Evolutionary conservation across 2,888 invertebrate genomes (phyloP), one percentile per base, ranked within the genome.

Genomic region (Arenicola marina): DNA sequence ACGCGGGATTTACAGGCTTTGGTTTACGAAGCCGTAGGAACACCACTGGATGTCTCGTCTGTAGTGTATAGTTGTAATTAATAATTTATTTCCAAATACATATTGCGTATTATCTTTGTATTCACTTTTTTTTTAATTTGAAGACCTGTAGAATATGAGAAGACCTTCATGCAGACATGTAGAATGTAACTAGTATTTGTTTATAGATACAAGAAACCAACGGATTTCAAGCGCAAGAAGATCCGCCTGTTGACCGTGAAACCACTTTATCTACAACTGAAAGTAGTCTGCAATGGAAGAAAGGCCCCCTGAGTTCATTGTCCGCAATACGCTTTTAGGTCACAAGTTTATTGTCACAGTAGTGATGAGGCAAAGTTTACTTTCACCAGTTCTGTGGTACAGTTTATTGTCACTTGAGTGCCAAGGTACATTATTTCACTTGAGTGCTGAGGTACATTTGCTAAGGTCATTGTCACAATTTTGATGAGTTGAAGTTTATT

Each of bases 161-260:
- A 21, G 26, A 24, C 7, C 28, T 4, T 31, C 4, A 3, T 59
- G 26, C 33, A 11, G 31, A 34, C 18, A 24, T 62, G 15, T 26
- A 15, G 38, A 38, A 38, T 38, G 18, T 11, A 38, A 18, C 38
- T 34, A 44, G 31, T 21, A 26, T 32, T 4, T 18, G 15, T 54
- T 33, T 4, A 15, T 73, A 81, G 81, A 55, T 81, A 81, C 69
- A 78, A 78, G 62, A 81, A 81, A 62, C 81, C 81, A 33, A 71
- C 77, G 28, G 77, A 79, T 62, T 76, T 66, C 66, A 72, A 68
- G 53, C 65, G 79, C 44, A 78, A 76, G 65, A 74, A 74, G 61
- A 64, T 80, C 18, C 69, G 74, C 26, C 68, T 81, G 43, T 48
- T 68, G 24, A 66, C 68, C 15, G 56, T 58, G 33, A 68, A 68